Conservation (phyloP, 2,113 vertebrate species). For the Oenanthe oenanthe region DNA sequence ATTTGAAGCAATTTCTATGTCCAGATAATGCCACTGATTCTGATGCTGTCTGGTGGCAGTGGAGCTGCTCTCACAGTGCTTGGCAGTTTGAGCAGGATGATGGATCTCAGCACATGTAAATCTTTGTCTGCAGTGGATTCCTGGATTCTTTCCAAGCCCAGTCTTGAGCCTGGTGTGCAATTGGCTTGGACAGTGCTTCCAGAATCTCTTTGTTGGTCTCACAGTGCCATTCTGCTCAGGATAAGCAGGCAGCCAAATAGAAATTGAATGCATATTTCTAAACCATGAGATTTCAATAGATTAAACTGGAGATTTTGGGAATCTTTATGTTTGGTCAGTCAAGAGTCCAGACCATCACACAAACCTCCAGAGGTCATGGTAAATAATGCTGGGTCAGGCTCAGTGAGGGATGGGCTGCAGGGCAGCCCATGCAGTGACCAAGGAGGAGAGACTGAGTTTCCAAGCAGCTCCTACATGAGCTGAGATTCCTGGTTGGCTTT, state of each 20-base stretch:
- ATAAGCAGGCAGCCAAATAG: background rate
- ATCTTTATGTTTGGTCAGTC: background rate
- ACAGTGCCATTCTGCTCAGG: background rate
- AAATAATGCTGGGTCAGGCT: too few species aligned
- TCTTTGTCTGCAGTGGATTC: background rate
- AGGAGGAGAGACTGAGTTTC: background rate
- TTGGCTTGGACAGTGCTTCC: background rate
- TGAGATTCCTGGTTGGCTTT: background rate
- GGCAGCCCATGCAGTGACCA: background rate
- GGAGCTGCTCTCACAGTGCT: background rate
- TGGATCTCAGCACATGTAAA: constrained; percentile 9
- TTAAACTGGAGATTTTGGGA: background rate
- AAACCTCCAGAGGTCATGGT: background rate
- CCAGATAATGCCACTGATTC: background rate
- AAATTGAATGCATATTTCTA: background rate
- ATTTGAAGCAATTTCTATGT: background rate
- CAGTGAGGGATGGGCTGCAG: background rate
- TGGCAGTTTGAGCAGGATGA: background rate
- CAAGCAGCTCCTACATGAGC: background rate
- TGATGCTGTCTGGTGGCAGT: background rate
- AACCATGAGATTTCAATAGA: background rate
- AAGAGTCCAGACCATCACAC: background rate
- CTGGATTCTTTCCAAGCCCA: background rate
- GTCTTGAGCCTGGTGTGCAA: background rate
- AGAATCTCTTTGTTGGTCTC: background rate